Base-by-base conservation (phyloP, 1,140 invertebrate species). In the Drosophila hydei region DNA sequence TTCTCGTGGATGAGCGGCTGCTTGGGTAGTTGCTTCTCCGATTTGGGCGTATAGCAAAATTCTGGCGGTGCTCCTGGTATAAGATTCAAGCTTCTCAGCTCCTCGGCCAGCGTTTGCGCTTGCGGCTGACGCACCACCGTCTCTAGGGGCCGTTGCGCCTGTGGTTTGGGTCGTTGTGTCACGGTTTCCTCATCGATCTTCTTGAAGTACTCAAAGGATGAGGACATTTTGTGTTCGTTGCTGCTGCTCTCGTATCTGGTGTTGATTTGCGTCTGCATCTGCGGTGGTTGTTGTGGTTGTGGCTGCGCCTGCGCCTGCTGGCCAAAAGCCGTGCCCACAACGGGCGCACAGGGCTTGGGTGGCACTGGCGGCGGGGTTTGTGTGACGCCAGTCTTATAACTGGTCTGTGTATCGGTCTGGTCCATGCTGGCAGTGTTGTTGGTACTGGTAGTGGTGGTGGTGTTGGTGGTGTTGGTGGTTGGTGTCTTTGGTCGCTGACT, bases 21-120 rank as follows among this genome's bases (percentile, higher is more conserved):
- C 36, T 65, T 78, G 1, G 84, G 69, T 16, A 62, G 42, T 19
- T 21, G 52, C 18, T 68, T 40, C 12, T 92, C 92, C 0, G 90
- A 72, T 75, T 94, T 95, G 2, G 94, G 93, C 25, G 93, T 93
- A 70, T 93, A 95, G 36, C 94, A 94, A 16, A 95, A 95, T 91
- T 95, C 94, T n/a, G 95, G 95, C 8, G 95, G 95, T 21, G 95
- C 94, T 85, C 95, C 95, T 0, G 95, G 95, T 58, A 94, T 92
- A 0, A 96, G 73, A 84, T 93, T 93, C 40, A 95, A 93, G 67
- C 93, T 93, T 47, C 89, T 72, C 12, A 91, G 72, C 42, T 90
- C 89, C 62, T 89, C 73, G 23, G 77, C 75, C 42, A 84, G 67
- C 12, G 59, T 79, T 36, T 70, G 73, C 0, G 74, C 74, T n/a